Base-by-base conservation (phyloP, 2,113 vertebrate species). In the Solenodon paradoxus region DNA sequence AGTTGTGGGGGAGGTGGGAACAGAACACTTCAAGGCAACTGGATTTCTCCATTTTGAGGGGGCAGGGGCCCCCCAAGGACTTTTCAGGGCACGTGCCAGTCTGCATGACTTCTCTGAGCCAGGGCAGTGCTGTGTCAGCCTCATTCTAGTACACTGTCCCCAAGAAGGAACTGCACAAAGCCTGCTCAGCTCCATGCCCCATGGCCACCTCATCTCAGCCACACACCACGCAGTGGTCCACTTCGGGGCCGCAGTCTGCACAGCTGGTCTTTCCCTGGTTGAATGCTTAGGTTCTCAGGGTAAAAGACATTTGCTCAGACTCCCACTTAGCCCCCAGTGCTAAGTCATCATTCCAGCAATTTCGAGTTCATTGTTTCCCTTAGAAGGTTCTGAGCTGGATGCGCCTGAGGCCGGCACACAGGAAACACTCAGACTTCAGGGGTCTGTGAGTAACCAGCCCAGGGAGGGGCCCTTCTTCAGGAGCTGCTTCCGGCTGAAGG, bases 41-140 rank as follows among this genome's bases (percentile, higher is more conserved):
- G 95, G 90, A 98, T 98, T 98, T 98, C 94, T 97, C 96, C 85
- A 87, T 93, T 77, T 32, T n/a, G n/a, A n/a, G n/a, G 42, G 49
- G 84, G 93, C n/a, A 94, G 35, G 93, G 96, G 98, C 97, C 96
- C 28, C 30, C n/a, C n/a, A n/a, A 97, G 92, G 63, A 96, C 96
- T 88, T 97, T 95, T 94, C 95, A 97, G 95, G 97, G 88, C 95
- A 96, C 95, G 96, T 92, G 97, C 96, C 91, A 86, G 97, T 96
- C 93, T 92, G 79, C 81, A 83, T 69, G 97, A 98, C 97, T 97
- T 98, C 96, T 97, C 97, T 97, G 90, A 79, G 77, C 89, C 97
- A 95, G 91, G 90, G 90, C 92, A 90, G 92, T 89, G 92, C 74
- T 57, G 13, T 53, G 77, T 0, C 83, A 91, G 96, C 88, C 82